Percentiles rank a stretch among this genome's conserved stretches.
Conservation (phyloP, 2,888 invertebrate genomes). For the Phyllotreta striolata region DNA sequence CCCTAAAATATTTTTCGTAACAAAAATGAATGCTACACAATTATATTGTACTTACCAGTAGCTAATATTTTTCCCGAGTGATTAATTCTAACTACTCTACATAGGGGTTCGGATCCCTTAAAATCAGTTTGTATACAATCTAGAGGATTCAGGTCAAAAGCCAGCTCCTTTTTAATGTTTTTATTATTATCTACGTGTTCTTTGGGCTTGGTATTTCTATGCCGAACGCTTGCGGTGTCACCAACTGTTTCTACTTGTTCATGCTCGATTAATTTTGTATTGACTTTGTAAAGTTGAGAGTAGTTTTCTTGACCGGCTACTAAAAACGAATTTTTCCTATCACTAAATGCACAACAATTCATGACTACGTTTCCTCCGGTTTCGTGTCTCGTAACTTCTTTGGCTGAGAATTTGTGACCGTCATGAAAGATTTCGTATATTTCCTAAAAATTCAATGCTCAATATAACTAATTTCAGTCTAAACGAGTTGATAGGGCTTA, state of each 20-base stretch:
- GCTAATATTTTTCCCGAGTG: slow-evolving; percentile 81
- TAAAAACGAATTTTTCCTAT: slow-evolving; percentile 78
- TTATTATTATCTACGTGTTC: slow-evolving; percentile 66
- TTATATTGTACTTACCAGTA: slow-evolving; percentile 65
- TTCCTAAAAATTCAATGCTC: slow-evolving; percentile 70
- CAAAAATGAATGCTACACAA: neutral
- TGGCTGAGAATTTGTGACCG: slow-evolving; percentile 82
- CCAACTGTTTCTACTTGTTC: slow-evolving; percentile 62
- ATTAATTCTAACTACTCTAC: slow-evolving; percentile 79
- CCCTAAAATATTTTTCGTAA: slow-evolving; percentile 56
- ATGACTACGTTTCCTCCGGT: slow-evolving; percentile 90
- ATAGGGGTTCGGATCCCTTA: slow-evolving; percentile 78
- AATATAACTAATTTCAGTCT: neutral
- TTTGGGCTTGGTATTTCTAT: slow-evolving; percentile 66
- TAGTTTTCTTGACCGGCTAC: slow-evolving; percentile 93
- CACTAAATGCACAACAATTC: slow-evolving; percentile 83
- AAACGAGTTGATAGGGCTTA: slow-evolving; percentile 63
- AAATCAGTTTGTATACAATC: slow-evolving; percentile 90
- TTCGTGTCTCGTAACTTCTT: slow-evolving; percentile 88
- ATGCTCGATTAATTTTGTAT: slow-evolving; percentile 60
- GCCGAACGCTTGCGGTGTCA: slow-evolving; percentile 60
- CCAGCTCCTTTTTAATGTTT: slow-evolving; percentile 67
- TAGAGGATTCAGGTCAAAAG: slow-evolving; percentile 77
- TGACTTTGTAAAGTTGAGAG: slow-evolving; percentile 83
- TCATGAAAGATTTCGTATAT: slow-evolving; percentile 90